phyloP scores from a whole-genome alignment of 2,113 vertebrate genomes.

The Chamaea fasciata region DNA sequence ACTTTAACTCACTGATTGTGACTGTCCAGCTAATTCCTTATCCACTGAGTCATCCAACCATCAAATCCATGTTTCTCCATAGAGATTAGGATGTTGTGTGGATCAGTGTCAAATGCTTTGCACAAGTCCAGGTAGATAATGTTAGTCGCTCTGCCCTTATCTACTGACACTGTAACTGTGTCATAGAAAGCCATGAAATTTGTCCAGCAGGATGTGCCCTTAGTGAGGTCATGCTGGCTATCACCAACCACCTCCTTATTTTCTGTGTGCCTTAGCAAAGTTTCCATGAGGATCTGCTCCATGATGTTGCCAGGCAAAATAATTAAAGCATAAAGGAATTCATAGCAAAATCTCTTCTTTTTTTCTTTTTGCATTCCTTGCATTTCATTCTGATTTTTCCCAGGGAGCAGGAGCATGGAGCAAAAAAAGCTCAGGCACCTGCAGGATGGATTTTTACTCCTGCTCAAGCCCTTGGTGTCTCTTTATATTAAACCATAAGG shows the following conservation, averaged over 20 bases:
- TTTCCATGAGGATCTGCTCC: background rate
- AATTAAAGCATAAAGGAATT: background rate
- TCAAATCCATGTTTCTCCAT: background rate
- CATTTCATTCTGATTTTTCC: background rate
- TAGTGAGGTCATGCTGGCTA: background rate
- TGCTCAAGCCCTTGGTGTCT: background rate
- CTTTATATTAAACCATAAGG: background rate
- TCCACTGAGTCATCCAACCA: background rate
- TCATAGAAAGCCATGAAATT: background rate
- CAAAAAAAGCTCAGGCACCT: background rate
- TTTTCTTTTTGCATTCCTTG: background rate
- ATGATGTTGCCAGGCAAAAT: background rate
- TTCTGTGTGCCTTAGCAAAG: background rate
- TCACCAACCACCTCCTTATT: background rate
- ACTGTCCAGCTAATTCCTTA: background rate
- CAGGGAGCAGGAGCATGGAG: background rate
- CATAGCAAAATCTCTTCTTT: fast-evolving
- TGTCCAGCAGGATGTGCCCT: background rate
- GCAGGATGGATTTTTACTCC: background rate
- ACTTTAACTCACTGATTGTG: background rate
- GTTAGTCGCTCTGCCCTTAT: fast-evolving
- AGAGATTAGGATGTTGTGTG: background rate
- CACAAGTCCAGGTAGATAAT: background rate
- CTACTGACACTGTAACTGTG: background rate
- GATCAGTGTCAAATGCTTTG: background rate